Conservation (phyloP, 2,113 vertebrate genomes). For the Sceloporus tristichus region DNA sequence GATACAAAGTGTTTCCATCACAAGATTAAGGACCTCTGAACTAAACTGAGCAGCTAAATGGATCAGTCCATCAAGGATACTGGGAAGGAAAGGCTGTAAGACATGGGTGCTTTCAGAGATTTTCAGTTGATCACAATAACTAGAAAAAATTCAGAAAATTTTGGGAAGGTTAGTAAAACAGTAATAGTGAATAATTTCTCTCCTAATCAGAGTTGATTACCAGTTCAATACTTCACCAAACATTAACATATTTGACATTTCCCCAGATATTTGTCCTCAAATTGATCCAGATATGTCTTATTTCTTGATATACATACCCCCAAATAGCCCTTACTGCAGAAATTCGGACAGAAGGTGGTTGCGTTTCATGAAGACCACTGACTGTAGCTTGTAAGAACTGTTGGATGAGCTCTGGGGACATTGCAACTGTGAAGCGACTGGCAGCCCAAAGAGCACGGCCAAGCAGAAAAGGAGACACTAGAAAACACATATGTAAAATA, state of each 20-base stretch:
- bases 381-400: conserved; percentile 98
- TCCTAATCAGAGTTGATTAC: neutral
- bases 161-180: neutral
- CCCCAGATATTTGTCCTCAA: neutral
- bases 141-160: conserved; percentile 54
- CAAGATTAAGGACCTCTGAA: conserved; percentile 95
- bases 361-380: conserved; percentile 93
- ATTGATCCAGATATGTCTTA: neutral
- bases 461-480: conserved; percentile 93
- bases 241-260: neutral
- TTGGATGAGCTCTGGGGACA: conserved; percentile 97
- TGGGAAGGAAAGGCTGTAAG: conserved; percentile 95
- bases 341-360: conserved; percentile 94
- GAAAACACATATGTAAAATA: conserved; percentile 23
- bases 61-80: conserved; percentile 92
- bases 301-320: conserved; percentile 84
- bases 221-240: neutral
- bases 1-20: conserved; percentile 97
- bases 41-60: conserved; percentile 97
- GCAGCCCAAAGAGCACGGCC: conserved; percentile 97
- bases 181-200: neutral
- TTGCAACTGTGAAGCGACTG: conserved; percentile 95
- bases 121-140: conserved; percentile 98
- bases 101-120: conserved; percentile 94
- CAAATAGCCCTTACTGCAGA: conserved; percentile 97